These are phyloP conservation scores for Petrocephalus zakoni DNA, from an alignment of 2,113 vertebrate species.

Conservation along the genomic window DNA sequence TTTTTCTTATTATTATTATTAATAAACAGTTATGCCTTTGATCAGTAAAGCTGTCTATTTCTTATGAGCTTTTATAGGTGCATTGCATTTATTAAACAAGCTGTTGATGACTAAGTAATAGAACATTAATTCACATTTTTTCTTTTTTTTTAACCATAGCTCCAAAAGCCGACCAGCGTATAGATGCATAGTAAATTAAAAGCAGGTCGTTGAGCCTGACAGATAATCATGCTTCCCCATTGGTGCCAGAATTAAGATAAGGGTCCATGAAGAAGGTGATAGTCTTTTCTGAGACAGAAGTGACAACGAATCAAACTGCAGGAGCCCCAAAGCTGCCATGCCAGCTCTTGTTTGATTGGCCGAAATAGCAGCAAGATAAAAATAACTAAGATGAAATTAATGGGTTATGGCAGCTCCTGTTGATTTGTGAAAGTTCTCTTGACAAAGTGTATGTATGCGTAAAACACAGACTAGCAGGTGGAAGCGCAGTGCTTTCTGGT, in stretches of 20 bases:
- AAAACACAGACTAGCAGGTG: not conserved
- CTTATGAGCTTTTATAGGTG: not conserved
- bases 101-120: not conserved
- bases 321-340: not conserved
- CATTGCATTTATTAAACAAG: not conserved
- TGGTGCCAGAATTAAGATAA: constrained; percentile 6
- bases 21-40: not conserved
- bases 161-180: not conserved
- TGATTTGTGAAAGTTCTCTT: not conserved
- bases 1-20: not conserved
- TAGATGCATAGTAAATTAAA: not conserved
- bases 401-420: not conserved
- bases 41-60: not conserved
- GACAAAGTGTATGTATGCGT: not conserved
- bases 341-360: not conserved
- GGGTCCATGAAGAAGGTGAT: not conserved
- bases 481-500: not conserved
- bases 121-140: not conserved
- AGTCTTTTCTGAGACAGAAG: not conserved
- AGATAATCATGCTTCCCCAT: not conserved
- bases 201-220: not conserved
- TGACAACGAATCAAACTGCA: not conserved
- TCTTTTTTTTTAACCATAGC: not conserved
- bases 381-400: not conserved
- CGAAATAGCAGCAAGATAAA: not conserved